A percentile compares a stretch with the other conserved stretches of the same genome.
These are phyloP conservation scores for Diadumene lineata DNA, from an alignment of 92 coral and sea anemone species.

Conservation along the genomic window DNA sequence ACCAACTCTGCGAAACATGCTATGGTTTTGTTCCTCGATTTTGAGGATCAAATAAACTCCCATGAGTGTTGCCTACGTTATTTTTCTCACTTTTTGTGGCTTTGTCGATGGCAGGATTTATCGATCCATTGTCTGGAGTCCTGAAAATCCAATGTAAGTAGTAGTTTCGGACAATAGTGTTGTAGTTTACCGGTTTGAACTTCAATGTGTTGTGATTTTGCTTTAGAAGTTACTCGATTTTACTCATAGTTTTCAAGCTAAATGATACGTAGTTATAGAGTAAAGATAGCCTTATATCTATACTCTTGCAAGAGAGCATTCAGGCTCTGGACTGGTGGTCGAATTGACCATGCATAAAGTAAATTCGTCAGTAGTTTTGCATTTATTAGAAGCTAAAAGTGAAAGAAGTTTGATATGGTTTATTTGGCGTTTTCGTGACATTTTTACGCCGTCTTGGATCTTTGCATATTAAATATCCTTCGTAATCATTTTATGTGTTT, in stretches of 20 bases:
- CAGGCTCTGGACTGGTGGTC: not conserved
- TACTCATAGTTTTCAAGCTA: too few species aligned
- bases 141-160: slow-evolving; percentile 63
- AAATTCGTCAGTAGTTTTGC: not conserved
- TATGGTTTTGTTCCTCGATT: not conserved
- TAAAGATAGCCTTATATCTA: not conserved
- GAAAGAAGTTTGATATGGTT: not conserved
- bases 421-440: not conserved
- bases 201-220: too few species aligned
- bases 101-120: not conserved
- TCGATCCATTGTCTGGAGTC: slow-evolving; percentile 62
- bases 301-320: not conserved
- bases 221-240: not conserved
- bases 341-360: not conserved
- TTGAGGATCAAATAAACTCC: not conserved
- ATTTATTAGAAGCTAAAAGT: not conserved
- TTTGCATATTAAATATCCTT: not conserved
- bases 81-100: not conserved
- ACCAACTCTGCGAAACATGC: not conserved
- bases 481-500: too few species aligned
- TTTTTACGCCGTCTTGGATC: not conserved
- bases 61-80: not conserved
- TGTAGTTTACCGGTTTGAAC: too few species aligned
- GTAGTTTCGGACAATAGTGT: not conserved
- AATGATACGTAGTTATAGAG: too few species aligned